Percentiles rank a stretch among this genome's conserved stretches.
Evolutionary conservation across 2,888 invertebrate species (phyloP).

Genomic region (Drosophila cognata): DNA sequence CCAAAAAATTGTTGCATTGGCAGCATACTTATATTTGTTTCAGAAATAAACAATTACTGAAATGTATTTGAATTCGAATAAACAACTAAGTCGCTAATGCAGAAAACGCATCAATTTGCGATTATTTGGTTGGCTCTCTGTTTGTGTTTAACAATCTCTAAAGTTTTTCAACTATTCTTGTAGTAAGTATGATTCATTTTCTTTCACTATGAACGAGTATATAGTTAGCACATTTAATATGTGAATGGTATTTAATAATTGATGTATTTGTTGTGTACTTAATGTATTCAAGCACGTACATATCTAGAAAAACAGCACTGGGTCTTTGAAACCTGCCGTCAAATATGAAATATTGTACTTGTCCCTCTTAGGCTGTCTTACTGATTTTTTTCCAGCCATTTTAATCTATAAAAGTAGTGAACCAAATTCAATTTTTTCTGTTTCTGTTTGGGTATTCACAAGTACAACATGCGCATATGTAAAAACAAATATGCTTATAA

Average conservation of each 20-base stretch:
- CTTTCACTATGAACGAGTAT: slow-evolving; percentile 43
- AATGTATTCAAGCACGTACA: slow-evolving; percentile 23
- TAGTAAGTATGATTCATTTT: slow-evolving; percentile 23
- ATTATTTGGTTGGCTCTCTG: slow-evolving; percentile 28
- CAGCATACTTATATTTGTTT: slow-evolving; percentile 13
- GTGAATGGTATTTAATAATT: slow-evolving; percentile 56
- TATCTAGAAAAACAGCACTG: slow-evolving; percentile 48
- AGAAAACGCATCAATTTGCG: slow-evolving; percentile 40
- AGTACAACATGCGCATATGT: slow-evolving; percentile 4
- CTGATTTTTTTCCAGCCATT: slow-evolving; percentile 15
- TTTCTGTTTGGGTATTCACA: slow-evolving; percentile 14
- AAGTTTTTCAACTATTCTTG: slow-evolving; percentile 49
- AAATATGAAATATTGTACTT: slow-evolving; percentile 23
- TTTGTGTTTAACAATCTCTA: slow-evolving; percentile 60
- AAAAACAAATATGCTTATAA: slow-evolving; percentile 15
- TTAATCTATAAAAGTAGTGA: slow-evolving; percentile 6
- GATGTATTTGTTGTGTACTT: slow-evolving; percentile 43
- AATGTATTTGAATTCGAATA: slow-evolving; percentile 34
- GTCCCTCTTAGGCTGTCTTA: slow-evolving; percentile 11
- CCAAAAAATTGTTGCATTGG: slow-evolving; percentile 7
- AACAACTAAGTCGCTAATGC: slow-evolving; percentile 40
- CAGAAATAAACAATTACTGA: slow-evolving; percentile 28
- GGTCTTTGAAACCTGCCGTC: slow-evolving; percentile 58
- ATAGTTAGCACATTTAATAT: slow-evolving; percentile 53
- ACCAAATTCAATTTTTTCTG: slow-evolving; percentile 6